These are phyloP conservation scores for Limanda limanda DNA, from an alignment of 2,113 vertebrate species.

Conservation along the genomic window DNA sequence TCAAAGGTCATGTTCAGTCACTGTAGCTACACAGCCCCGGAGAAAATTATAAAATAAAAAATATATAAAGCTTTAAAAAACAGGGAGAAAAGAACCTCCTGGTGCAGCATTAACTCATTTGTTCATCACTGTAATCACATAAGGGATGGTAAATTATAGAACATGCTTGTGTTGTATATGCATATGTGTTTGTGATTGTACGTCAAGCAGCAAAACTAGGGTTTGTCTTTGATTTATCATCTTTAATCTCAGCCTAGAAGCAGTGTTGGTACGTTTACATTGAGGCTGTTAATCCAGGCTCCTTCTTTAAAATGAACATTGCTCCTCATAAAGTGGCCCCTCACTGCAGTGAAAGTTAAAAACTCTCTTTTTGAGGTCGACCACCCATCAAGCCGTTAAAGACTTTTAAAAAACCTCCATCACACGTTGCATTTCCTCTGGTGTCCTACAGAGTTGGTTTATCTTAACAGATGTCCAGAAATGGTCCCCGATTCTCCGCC, in stretches of 20 bases:
- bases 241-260: constrained; percentile 23
- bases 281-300: neutral
- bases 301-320: constrained; percentile 18
- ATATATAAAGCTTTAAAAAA: neutral
- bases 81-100: neutral
- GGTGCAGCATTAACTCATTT: neutral
- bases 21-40: constrained; percentile 20
- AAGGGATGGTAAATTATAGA: neutral
- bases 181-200: neutral
- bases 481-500: neutral
- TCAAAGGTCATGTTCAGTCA: constrained; percentile 54
- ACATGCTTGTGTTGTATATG: neutral
- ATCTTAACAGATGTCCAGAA: constrained; percentile 20
- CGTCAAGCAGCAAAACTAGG: neutral
- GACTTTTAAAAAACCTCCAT: neutral
- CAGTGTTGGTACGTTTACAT: constrained; percentile 6
- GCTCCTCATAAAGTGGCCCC: neutral
- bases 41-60: neutral
- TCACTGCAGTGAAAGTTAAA: constrained; percentile 10
- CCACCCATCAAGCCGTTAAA: constrained; percentile 23
- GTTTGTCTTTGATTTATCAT: constrained; percentile 17
- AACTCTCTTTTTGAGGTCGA: neutral
- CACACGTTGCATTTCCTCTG: constrained; percentile 24
- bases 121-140: neutral
- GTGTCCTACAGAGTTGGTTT: constrained; percentile 14